Evolutionary conservation across 1,140 invertebrate genomes (phyloP).

Genomic region (Acromyrmex echinatior): DNA sequence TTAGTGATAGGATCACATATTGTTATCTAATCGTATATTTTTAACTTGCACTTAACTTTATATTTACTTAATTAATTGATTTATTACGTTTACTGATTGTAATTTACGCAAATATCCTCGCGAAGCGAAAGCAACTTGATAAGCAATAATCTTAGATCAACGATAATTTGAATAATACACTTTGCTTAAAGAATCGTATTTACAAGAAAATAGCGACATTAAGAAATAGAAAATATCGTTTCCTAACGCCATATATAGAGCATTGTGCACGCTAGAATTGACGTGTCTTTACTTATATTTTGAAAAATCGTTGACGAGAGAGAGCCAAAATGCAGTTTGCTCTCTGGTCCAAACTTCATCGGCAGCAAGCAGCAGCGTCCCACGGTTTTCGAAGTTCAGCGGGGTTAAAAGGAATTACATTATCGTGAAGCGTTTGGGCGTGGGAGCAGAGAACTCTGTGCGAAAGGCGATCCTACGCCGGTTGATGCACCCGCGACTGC

Average conservation of each 20-base stretch:
- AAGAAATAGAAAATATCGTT: slow-evolving; percentile 2
- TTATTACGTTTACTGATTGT: slow-evolving; percentile 3
- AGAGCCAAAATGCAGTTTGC: slow-evolving; percentile 33
- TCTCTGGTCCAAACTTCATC: slow-evolving; percentile 55
- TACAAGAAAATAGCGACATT: not conserved
- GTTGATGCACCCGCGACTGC: slow-evolving; percentile 69
- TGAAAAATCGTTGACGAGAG: slow-evolving; percentile 5
- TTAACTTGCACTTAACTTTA: not conserved
- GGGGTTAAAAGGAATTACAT: slow-evolving; percentile 81
- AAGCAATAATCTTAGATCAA: not conserved
- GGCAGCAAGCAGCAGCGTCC: slow-evolving; percentile 67
- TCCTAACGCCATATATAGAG: not conserved
- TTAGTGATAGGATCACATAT: not conserved
- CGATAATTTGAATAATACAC: not conserved
- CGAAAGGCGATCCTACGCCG: slow-evolving; percentile 67
- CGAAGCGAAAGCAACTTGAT: not conserved
- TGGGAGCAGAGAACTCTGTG: slow-evolving; percentile 74
- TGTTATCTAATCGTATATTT: not conserved
- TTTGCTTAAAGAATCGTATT: not conserved
- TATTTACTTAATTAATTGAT: not conserved
- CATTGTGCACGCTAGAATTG: not conserved
- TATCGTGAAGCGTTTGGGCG: slow-evolving; percentile 82
- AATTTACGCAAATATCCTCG: not conserved
- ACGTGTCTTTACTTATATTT: not conserved
- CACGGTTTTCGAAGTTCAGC: slow-evolving; percentile 77